A percentile compares a stretch with the other conserved stretches of the same genome.
Conservation (phyloP, 2,797 vertebrate species). For the Mus caroli region DNA sequence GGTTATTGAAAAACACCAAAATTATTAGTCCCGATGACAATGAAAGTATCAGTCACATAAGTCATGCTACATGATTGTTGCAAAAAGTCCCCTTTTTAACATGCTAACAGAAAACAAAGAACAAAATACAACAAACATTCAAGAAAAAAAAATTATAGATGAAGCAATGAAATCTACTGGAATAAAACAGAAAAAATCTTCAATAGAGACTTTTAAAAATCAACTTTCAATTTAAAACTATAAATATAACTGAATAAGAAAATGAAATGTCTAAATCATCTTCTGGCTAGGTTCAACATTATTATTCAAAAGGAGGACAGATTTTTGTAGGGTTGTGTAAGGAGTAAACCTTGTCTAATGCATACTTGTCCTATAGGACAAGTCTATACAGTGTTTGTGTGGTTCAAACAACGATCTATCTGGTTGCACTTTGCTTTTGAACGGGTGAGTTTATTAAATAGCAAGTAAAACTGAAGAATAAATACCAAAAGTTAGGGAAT, state of each 20-base stretch:
- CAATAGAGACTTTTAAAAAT: neutral
- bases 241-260: neutral
- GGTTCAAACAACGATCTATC: neutral
- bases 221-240: neutral
- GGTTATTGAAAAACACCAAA: neutral
- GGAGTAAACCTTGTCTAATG: neutral
- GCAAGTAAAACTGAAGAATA: neutral
- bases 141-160: neutral
- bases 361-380: neutral
- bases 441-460: neutral
- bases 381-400: neutral
- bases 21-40: neutral
- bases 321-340: neutral
- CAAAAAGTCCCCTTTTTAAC: neutral
- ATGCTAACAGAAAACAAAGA: neutral
- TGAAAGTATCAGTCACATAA: neutral
- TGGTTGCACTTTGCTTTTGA: neutral
- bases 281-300: constrained; percentile 1
- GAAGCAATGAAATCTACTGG: neutral
- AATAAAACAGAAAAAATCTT: neutral
- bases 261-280: neutral
- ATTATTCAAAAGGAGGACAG: neutral
- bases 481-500: neutral
- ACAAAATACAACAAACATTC: neutral
- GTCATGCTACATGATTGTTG: neutral